Percentiles rank a stretch among this genome's conserved stretches.
Conservation (phyloP, 2,113 vertebrate species). For the Tympanuchus pallidicinctus region DNA sequence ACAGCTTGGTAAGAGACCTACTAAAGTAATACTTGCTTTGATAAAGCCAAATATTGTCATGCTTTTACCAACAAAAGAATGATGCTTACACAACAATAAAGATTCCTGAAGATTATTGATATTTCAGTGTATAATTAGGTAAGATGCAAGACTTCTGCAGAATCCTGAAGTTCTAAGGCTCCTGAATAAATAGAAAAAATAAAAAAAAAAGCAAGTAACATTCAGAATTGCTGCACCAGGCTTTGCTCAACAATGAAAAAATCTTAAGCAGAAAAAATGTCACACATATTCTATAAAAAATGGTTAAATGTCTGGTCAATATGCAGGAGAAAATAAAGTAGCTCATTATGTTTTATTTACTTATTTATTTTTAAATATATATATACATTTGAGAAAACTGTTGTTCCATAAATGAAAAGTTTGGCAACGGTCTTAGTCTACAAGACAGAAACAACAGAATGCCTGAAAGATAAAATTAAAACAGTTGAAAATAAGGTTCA, state of each 20-base stretch:
- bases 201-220: fast-evolving
- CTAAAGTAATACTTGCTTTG: fast-evolving
- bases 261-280: background rate
- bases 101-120: background rate
- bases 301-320: background rate
- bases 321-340: background rate
- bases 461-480: conserved; percentile 32
- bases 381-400: background rate
- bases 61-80: background rate
- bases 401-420: conserved; percentile 4
- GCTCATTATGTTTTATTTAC: background rate
- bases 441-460: conserved; percentile 46
- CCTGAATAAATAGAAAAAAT: background rate
- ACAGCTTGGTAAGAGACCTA: background rate
- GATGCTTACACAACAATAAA: fast-evolving
- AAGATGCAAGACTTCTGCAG: background rate
- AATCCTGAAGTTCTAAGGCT: background rate
- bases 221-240: fast-evolving
- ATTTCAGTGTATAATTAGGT: background rate
- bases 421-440: conserved; percentile 6
- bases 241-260: background rate
- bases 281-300: background rate
- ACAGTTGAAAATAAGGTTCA: background rate
- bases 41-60: background rate
- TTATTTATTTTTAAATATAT: background rate